These are phyloP conservation scores for Tuta absoluta DNA, from an alignment of 2,888 invertebrate genomes.

Conservation along the genomic window DNA sequence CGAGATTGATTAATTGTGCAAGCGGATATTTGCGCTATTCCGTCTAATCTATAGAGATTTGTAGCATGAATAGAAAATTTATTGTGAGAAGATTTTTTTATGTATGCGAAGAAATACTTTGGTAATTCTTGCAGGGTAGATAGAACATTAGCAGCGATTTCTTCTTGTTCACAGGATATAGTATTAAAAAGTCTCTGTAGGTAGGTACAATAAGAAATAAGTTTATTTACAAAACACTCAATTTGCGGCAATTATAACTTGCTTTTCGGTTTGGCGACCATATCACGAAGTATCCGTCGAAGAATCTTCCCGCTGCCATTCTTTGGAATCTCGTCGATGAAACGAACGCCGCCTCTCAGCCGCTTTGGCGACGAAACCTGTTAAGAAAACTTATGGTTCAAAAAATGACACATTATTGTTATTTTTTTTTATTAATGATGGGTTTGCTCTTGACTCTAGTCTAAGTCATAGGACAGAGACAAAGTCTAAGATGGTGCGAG, in stretches of 20 bases:
- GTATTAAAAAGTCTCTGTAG: no score
- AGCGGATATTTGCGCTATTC: not conserved
- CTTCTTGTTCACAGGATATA: no score
- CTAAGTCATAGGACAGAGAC: no score
- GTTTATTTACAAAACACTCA: not conserved
- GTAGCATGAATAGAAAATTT: not conserved
- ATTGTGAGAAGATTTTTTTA: no score
- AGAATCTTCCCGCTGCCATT: slow-evolving; percentile 89
- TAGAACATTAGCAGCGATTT: no score
- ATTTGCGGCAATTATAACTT: slow-evolving; percentile 41
- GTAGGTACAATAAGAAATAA: not conserved
- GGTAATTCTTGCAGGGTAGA: no score
- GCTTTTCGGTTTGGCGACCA: slow-evolving; percentile 43
- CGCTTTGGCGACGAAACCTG: slow-evolving; percentile 85
- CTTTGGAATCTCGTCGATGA: slow-evolving; percentile 87
- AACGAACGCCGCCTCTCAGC: slow-evolving; percentile 86
- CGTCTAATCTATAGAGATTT: not conserved
- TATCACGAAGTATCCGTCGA: slow-evolving; percentile 75
- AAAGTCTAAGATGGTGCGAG: no score
- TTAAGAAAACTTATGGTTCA: not conserved
- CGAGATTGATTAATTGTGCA: slow-evolving; percentile 16
- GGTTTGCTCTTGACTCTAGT: no score
- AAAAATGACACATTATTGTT: not conserved
- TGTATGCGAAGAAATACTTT: no score
- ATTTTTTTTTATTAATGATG: no score